These are phyloP conservation scores for Tympanuchus pallidicinctus DNA, from an alignment of 2,113 vertebrate genomes.

Conservation along the genomic window DNA sequence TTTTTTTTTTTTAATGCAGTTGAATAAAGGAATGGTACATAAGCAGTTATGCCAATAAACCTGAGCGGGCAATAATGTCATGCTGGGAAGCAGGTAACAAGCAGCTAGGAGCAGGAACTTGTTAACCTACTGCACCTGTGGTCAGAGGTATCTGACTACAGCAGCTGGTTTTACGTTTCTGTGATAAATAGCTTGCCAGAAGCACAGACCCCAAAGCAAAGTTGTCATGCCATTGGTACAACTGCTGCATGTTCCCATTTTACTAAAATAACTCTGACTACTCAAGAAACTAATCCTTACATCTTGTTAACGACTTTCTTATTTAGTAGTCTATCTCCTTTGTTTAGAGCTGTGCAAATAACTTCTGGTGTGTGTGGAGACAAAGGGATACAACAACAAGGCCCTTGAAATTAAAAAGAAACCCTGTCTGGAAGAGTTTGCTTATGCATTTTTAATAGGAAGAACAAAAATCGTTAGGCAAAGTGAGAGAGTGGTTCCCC, in stretches of 20 bases:
- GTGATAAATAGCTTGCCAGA: neutral
- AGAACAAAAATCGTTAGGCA: neutral
- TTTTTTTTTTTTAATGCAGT: neutral
- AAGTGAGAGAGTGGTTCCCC: neutral
- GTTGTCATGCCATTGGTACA: neutral
- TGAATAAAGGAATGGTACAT: neutral
- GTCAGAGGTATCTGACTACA: neutral
- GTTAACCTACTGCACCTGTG: neutral
- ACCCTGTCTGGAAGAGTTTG: neutral
- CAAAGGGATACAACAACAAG: neutral
- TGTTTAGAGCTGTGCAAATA: neutral
- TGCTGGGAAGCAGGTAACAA: neutral
- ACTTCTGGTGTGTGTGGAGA: neutral
- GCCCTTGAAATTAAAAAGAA: neutral
- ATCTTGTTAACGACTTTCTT: neutral
- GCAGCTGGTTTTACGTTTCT: neutral
- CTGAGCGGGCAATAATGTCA: neutral
- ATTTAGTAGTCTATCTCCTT: neutral
- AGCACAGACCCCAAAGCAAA: neutral
- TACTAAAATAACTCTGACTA: neutral
- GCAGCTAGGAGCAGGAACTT: neutral
- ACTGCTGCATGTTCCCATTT: conserved; percentile 1
- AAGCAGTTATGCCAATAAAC: neutral
- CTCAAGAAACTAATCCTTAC: neutral
- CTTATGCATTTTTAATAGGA: conserved; percentile 33